Conservation (phyloP, 2,113 vertebrate species). For the Amphiprion percula region DNA sequence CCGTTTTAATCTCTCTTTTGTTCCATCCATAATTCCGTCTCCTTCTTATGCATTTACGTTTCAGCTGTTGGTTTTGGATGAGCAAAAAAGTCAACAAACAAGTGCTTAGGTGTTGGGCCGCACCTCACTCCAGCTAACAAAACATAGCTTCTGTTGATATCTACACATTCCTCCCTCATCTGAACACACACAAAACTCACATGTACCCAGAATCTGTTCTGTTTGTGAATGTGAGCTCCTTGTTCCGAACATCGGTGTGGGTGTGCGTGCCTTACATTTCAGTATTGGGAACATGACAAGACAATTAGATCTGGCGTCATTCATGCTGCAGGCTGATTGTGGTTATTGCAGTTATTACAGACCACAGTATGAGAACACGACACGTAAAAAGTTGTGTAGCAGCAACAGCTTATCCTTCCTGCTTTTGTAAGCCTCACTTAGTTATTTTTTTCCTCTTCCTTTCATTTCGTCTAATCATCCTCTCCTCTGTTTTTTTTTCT, state of each 20-base stretch:
- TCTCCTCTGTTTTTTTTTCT: conserved; percentile 37
- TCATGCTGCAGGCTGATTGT: conserved; percentile 62
- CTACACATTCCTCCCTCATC: conserved; percentile 66
- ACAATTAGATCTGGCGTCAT: conserved; percentile 69
- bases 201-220: conserved; percentile 25
- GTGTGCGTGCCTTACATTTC: conserved; percentile 49
- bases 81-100: conserved; percentile 68
- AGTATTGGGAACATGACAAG: conserved; percentile 60
- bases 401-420: conserved; percentile 39
- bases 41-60: conserved; percentile 24
- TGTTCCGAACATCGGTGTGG: conserved; percentile 33
- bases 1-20: not conserved
- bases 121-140: conserved; percentile 74
- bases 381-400: conserved; percentile 53
- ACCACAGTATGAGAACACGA: conserved; percentile 60
- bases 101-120: conserved; percentile 65
- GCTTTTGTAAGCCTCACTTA: conserved; percentile 7
- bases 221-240: conserved; percentile 27
- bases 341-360: conserved; percentile 72
- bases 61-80: conserved; percentile 40
- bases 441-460: conserved; percentile 31
- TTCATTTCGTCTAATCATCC: conserved; percentile 46
- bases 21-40: not conserved
- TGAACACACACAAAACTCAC: conserved; percentile 26
- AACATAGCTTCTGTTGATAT: conserved; percentile 76